These are phyloP conservation scores for Hylia prasina DNA, from an alignment of 2,113 vertebrate species.

Conservation along the genomic window DNA sequence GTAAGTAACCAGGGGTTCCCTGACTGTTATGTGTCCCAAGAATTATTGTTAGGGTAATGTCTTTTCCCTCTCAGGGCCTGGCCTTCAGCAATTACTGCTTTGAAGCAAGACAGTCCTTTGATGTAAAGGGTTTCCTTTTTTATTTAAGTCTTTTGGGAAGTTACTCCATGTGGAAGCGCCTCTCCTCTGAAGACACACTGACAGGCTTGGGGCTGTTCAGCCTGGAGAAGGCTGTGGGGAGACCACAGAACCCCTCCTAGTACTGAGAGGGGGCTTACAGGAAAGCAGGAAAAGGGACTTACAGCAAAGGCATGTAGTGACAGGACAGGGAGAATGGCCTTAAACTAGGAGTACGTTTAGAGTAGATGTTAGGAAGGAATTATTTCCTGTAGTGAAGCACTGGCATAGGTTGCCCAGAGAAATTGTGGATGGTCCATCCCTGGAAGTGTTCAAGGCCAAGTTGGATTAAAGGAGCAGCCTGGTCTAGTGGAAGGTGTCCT, in stretches of 20 bases:
- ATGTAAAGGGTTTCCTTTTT: background rate
- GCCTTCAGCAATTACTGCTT: background rate
- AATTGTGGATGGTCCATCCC: background rate
- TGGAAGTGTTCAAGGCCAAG: background rate
- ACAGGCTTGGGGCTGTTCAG: background rate
- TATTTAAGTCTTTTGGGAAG: background rate
- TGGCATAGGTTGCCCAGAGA: background rate
- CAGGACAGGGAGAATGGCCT: background rate
- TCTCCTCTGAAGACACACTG: background rate
- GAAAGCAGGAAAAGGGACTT: background rate
- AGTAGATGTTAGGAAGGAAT: too few species aligned
- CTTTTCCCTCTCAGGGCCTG: background rate
- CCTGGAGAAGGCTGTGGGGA: background rate
- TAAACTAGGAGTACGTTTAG: background rate
- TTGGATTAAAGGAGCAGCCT: background rate
- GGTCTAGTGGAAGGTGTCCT: background rate
- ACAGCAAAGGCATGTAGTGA: accelerated
- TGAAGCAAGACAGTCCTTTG: background rate
- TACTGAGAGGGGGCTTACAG: background rate
- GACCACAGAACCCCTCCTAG: background rate
- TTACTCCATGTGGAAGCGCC: background rate
- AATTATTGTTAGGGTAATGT: background rate
- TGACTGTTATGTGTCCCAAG: background rate
- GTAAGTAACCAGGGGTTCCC: background rate
- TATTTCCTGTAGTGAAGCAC: background rate